phyloP scores from a whole-genome alignment of 1,140 invertebrate species.

The Drosophila micromelanica region DNA sequence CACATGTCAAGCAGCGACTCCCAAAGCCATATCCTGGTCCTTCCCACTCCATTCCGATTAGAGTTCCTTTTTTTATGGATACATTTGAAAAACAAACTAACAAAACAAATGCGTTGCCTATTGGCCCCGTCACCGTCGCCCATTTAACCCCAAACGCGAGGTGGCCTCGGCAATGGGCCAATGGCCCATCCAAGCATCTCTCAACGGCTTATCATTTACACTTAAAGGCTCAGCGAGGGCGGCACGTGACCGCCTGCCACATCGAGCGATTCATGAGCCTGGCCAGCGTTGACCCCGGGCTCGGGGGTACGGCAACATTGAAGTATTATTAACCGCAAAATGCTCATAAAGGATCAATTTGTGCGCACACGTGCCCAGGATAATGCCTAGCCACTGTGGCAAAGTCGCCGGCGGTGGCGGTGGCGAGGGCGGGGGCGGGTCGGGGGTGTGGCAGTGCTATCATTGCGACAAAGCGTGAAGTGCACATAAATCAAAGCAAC shows the following conservation, averaged over 20 bases:
- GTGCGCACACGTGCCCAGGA: slow-evolving; percentile 77
- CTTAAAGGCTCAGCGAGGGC: slow-evolving; percentile 60
- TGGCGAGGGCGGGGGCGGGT: background rate
- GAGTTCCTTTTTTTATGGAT: background rate
- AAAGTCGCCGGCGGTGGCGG: background rate
- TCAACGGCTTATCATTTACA: slow-evolving; percentile 74
- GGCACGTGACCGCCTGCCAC: slow-evolving; percentile 62
- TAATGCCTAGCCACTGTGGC: slow-evolving; percentile 47
- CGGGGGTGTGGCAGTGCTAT: slow-evolving; percentile 8
- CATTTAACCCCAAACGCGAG: slow-evolving; percentile 51
- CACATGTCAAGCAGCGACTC: slow-evolving; percentile 66
- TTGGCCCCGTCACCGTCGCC: slow-evolving; percentile 26
- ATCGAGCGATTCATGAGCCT: slow-evolving; percentile 39
- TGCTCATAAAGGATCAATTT: slow-evolving; percentile 83
- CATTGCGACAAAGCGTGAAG: slow-evolving; percentile 59
- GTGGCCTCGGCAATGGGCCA: background rate
- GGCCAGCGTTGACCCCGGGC: slow-evolving; percentile 16
- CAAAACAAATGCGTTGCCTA: slow-evolving; percentile 35
- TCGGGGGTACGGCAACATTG: slow-evolving; percentile 11
- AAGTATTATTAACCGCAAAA: slow-evolving; percentile 81
- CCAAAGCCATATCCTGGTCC: background rate
- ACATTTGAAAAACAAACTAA: slow-evolving; percentile 63
- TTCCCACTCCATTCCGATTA: background rate
- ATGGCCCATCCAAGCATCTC: slow-evolving; percentile 6
- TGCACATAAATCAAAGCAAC: slow-evolving; percentile 72